Conservation (phyloP, 1,140 invertebrate species). For the Penaeus vannamei region DNA sequence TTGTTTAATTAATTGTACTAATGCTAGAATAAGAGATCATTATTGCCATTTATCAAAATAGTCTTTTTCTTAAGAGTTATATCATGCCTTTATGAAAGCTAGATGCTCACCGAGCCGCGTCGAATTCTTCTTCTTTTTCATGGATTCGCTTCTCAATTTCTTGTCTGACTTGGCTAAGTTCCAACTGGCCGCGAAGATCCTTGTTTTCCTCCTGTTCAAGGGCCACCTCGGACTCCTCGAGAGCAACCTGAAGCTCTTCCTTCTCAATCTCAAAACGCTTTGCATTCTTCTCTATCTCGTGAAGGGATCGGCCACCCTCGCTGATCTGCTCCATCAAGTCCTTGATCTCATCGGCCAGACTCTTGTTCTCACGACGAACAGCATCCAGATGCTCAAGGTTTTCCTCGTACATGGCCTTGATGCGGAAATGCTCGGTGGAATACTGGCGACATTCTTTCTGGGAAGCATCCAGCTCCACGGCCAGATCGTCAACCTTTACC, state of each 20-base stretch:
- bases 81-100: too few species aligned
- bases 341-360: conserved; percentile 57
- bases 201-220: conserved; percentile 61
- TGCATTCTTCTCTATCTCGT: conserved; percentile 77
- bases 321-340: conserved; percentile 54
- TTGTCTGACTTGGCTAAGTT: conserved; percentile 60
- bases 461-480: conserved; percentile 92
- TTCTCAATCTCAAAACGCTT: conserved; percentile 72
- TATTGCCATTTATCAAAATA: too few species aligned
- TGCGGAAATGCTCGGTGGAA: conserved; percentile 56
- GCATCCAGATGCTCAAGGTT: conserved; percentile 96
- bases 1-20: too few species aligned
- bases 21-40: too few species aligned
- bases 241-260: conserved; percentile 57
- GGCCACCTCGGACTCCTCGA: conserved; percentile 59
- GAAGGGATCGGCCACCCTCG: conserved; percentile 76
- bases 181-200: conserved; percentile 54
- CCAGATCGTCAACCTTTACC: conserved; percentile 88
- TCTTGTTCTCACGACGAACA: conserved; percentile 86
- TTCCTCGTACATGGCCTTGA: conserved; percentile 57
- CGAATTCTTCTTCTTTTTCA: conserved; percentile 60
- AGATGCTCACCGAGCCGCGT: conserved; percentile 39
- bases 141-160: conserved; percentile 58
- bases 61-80: too few species aligned
- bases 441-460: conserved; percentile 59